Base-by-base conservation (phyloP, 2,797 vertebrate species). In the Karalla daura region DNA sequence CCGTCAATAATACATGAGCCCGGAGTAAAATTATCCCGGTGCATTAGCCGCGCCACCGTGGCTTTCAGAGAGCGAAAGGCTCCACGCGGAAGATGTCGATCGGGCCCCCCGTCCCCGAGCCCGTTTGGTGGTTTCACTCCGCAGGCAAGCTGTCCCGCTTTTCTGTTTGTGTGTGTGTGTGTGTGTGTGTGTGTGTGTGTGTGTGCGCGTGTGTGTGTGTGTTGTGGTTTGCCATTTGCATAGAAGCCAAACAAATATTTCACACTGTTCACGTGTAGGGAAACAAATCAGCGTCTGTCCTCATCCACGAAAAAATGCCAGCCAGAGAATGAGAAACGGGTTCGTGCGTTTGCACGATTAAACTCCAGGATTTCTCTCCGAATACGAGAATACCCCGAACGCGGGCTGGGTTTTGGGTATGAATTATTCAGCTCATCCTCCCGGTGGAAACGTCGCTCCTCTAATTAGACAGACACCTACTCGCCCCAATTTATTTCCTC, bases 211-310 rank as follows among this genome's bases (percentile, higher is more conserved):
- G 5, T 52, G 8, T 7, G 8, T 15, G 28, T n/a, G n/a, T n/a
- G n/a, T n/a, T n/a, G n/a, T 24, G 50, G 21, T 44, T 55, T 37
- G 17, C 47, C 21, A 36, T 49, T 65, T 44, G n/a, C 27, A 60
- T 25, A 18, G 17, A 59, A 7, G 23, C 27, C 23, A 28, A 58
- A 37, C 8, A 11, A 10, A 32, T 45, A 43, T 18, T 21, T 45
- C 8, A 35, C 63, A 10, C n/a, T n/a, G n/a, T n/a, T n/a, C n/a
- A n/a, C n/a, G n/a, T n/a, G n/a, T n/a, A n/a, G n/a, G n/a, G n/a
- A n/a, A n/a, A n/a, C n/a, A n/a, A n/a, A n/a, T n/a, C n/a, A n/a
- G n/a, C n/a, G n/a, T n/a, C n/a, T n/a, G n/a, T n/a, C n/a, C n/a
- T n/a, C n/a, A n/a, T n/a, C n/a, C n/a, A n/a, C n/a, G n/a, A n/a